phyloP scores from a whole-genome alignment of 2,797 vertebrate genomes.

The Channallabes apus region DNA sequence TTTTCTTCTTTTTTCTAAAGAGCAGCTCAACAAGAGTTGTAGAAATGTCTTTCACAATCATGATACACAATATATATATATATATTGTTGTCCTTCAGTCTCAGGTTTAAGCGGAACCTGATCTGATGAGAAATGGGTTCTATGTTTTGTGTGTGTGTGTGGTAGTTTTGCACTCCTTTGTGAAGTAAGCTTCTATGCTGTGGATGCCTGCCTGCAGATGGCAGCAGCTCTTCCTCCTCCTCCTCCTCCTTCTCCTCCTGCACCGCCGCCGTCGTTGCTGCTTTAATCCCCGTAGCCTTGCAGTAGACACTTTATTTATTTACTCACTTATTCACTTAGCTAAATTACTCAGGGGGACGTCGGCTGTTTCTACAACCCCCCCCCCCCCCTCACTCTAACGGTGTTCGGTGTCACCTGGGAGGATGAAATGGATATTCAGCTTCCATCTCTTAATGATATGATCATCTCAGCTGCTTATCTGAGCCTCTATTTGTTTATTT shows the following conservation, averaged over 20 bases:
- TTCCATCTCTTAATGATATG: conserved; percentile 59
- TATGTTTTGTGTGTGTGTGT: background rate
- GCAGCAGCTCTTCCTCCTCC: conserved; percentile 56
- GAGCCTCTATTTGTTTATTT: conserved; percentile 13
- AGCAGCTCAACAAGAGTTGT: background rate
- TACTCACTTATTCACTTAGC: conserved; percentile 64
- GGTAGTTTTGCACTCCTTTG: background rate
- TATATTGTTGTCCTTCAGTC: background rate
- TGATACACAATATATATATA: background rate
- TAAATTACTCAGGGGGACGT: conserved; percentile 59
- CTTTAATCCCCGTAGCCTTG: conserved; percentile 53
- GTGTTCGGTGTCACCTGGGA: conserved; percentile 55
- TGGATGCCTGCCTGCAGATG: conserved; percentile 62
- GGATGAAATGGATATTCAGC: conserved; percentile 57
- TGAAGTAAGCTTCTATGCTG: background rate
- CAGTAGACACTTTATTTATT: conserved; percentile 60
- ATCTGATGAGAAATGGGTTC: background rate
- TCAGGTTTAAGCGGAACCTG: background rate
- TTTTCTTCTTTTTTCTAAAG: background rate
- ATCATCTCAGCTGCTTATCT: conserved; percentile 56
- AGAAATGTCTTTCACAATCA: background rate
- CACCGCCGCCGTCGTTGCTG: conserved; percentile 33
- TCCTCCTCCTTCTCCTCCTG: conserved; percentile 33
- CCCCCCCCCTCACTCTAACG: conserved; percentile 40
- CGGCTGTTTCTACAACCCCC: conserved; percentile 53